phyloP scores from a whole-genome alignment of 2,888 invertebrate genomes.

The Andrena chrysosceles region DNA sequence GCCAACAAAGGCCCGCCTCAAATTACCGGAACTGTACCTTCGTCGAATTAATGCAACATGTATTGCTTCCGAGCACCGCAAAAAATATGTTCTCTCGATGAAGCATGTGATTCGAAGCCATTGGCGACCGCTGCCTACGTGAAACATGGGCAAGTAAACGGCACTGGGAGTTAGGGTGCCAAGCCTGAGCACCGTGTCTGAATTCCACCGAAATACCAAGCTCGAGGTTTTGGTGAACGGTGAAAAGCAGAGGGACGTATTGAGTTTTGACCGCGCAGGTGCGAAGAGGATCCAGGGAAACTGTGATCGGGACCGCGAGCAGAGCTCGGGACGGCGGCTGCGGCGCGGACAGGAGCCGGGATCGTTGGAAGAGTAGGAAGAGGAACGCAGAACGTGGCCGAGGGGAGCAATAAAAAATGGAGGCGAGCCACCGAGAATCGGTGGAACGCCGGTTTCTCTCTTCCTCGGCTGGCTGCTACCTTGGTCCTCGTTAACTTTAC shows the following conservation, averaged over 20 bases:
- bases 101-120: neutral
- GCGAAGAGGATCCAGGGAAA: constrained; percentile 42
- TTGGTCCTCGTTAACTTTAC: constrained; percentile 84
- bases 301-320: constrained; percentile 24
- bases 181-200: neutral
- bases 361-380: constrained; percentile 17
- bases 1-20: neutral
- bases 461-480: constrained; percentile 61
- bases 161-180: neutral
- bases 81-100: neutral
- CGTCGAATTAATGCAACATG: neutral
- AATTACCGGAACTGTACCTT: neutral
- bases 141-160: neutral
- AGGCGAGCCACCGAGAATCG: constrained; percentile 67
- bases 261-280: constrained; percentile 33
- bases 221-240: neutral
- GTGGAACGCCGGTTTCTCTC: constrained; percentile 71
- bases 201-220: neutral
- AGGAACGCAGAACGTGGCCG: constrained; percentile 26
- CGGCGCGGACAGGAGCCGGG: constrained; percentile 29
- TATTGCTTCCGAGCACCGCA: neutral
- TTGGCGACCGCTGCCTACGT: neutral
- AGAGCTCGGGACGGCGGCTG: constrained; percentile 16
- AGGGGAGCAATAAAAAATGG: constrained; percentile 67
- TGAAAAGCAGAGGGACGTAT: neutral